These are phyloP conservation scores for Cylloceria caligata DNA, from an alignment of 2,888 invertebrate species.

Conservation along the genomic window DNA sequence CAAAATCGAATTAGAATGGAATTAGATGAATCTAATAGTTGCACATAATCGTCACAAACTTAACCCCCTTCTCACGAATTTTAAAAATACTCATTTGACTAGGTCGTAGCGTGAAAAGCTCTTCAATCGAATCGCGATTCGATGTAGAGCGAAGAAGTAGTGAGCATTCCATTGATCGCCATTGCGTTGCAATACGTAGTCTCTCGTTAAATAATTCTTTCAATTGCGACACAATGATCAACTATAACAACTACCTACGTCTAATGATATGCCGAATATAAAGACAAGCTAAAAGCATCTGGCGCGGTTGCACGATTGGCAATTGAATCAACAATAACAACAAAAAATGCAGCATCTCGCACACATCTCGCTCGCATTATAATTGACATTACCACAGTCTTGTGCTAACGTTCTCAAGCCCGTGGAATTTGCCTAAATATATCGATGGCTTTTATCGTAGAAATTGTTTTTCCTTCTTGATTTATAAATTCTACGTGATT, in stretches of 20 bases:
- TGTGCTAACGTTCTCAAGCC: slow-evolving; percentile 24
- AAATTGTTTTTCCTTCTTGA: slow-evolving; percentile 27
- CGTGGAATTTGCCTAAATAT: slow-evolving; percentile 48
- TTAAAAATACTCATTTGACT: background rate
- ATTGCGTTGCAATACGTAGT: slow-evolving; percentile 22
- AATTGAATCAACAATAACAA: slow-evolving; percentile 27
- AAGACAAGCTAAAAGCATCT: slow-evolving; percentile 67
- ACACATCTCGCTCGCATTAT: slow-evolving; percentile 18
- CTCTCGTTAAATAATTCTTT: slow-evolving; percentile 23
- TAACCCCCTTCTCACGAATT: background rate
- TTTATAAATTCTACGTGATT: slow-evolving; percentile 38
- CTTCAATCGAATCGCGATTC: slow-evolving; percentile 42
- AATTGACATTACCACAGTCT: slow-evolving; percentile 59
- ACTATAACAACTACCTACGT: slow-evolving; percentile 51
- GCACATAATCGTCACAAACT: background rate
- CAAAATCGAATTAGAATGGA: background rate
- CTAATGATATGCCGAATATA: slow-evolving; percentile 71
- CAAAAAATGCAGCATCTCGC: slow-evolving; percentile 9
- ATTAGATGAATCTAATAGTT: too few species aligned
- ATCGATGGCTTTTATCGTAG: slow-evolving; percentile 34
- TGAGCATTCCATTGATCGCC: slow-evolving; percentile 45
- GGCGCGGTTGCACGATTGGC: slow-evolving; percentile 20
- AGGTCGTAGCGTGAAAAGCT: slow-evolving; percentile 10
- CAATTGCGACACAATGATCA: slow-evolving; percentile 24
- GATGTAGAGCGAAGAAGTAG: slow-evolving; percentile 60